These are phyloP conservation scores for Marisa cornuarietis DNA, from an alignment of 1,140 invertebrate species.

Conservation along the genomic window DNA sequence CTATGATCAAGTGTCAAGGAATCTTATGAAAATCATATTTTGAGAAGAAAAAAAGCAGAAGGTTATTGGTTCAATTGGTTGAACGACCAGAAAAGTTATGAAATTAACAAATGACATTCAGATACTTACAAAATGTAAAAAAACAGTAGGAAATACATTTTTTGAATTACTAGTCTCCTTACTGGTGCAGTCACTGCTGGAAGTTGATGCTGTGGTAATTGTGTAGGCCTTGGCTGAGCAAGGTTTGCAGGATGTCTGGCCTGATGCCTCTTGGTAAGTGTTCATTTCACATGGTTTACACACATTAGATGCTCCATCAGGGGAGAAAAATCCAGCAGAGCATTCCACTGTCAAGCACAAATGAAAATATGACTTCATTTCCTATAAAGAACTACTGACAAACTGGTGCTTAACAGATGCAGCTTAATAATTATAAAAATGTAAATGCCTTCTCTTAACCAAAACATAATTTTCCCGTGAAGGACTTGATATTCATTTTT, in stretches of 20 bases:
- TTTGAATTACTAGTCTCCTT: background rate
- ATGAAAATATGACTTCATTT: too few species aligned
- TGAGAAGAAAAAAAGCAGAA: too few species aligned
- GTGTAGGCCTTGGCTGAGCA: constrained; percentile 69
- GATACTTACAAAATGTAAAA: too few species aligned
- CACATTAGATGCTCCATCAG: background rate
- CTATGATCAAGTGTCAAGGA: too few species aligned
- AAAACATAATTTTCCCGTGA: too few species aligned
- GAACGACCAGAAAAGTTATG: too few species aligned
- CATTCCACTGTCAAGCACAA: background rate
- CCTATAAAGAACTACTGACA: too few species aligned
- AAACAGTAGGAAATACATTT: background rate
- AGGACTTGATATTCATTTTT: too few species aligned
- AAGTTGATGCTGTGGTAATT: background rate
- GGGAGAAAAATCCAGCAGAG: background rate
- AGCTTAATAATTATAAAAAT: background rate
- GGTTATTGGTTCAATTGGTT: too few species aligned
- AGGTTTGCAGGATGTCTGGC: constrained; percentile 16
- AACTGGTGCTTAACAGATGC: background rate
- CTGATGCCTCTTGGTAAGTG: constrained; percentile 19
- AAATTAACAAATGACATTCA: too few species aligned
- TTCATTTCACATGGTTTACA: constrained; percentile 18
- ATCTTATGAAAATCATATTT: too few species aligned
- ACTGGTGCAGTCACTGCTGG: constrained; percentile 5
- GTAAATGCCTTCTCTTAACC: too few species aligned